Evolutionary conservation across 2,113 vertebrate species (phyloP).

Genomic region (Pao palembangensis): DNA sequence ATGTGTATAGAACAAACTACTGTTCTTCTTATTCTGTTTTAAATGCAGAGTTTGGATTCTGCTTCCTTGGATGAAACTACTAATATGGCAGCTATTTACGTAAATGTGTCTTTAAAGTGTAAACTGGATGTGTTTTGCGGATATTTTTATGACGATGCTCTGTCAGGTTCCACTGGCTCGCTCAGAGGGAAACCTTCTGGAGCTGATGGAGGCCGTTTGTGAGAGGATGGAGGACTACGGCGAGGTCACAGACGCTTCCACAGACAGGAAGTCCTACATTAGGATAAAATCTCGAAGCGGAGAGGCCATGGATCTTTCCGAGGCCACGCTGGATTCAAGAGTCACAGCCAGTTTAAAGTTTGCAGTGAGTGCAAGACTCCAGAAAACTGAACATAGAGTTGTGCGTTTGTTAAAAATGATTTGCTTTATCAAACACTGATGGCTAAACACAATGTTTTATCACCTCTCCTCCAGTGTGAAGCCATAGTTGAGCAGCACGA

Average conservation of each 20-base stretch:
- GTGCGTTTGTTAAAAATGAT: neutral
- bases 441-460: neutral
- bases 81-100: neutral
- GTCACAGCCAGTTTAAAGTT: conserved; percentile 85
- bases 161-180: conserved; percentile 86
- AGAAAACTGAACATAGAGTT: neutral
- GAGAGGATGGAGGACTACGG: conserved; percentile 93
- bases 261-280: conserved; percentile 81
- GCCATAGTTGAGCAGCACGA: conserved; percentile 92
- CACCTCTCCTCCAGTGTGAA: conserved; percentile 81
- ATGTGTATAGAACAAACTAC: neutral
- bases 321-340: conserved; percentile 82
- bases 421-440: no score
- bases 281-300: conserved; percentile 82
- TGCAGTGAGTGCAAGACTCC: conserved; percentile 73
- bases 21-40: neutral
- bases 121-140: no score
- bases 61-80: neutral
- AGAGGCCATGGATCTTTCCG: conserved; percentile 80
- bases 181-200: conserved; percentile 89
- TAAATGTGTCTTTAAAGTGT: neutral
- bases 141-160: no score
- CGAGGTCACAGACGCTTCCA: conserved; percentile 76
- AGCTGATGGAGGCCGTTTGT: conserved; percentile 90
- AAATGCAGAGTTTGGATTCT: neutral